Base-by-base conservation (phyloP, 2,797 vertebrate species). In the Masticophis lateralis region DNA sequence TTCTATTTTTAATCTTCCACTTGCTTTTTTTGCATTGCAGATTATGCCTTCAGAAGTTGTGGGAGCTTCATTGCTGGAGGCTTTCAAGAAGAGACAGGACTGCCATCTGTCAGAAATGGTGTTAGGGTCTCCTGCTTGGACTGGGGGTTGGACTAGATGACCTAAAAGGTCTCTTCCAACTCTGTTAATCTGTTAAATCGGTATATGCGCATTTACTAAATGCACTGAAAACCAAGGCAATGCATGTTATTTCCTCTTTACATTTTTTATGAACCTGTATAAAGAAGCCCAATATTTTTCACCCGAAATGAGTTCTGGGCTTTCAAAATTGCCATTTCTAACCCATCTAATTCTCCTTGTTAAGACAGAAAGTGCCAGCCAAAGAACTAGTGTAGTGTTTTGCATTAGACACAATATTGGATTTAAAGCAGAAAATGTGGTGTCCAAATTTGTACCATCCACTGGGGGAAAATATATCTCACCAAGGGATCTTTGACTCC, bases 1-100 rank as follows among this genome's bases (percentile, higher is more conserved):
- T n/a, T 13, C 91, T 91, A 66, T 91, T 91, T 91, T 87, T 63
- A 91, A 91, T 91, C 83, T 87, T n/a, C 43, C 57, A 12, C 61
- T 25, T 32, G 47, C n/a, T 32, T 89, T 74, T 53, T 53, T 86
- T 37, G 47, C 28, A 83, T 32, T 63, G 20, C 91, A 87, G 91
- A 91, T 63, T 86, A 86, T 51, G 47, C 47, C 47, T 51, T 51
- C 47, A 51, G 47, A 51, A 8, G 7, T 51, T 51, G 47, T 6
- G 47, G 5, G 47, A 51, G 47, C 47, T 51, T 51, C 47, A 51
- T 51, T 51, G 47, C 47, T 51, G 47, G 47, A 51, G 47, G 47
- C 47, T 51, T 51, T 51, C 47, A 51, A 51, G 47, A 51, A 51
- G 47, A 51, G 47, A 51, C 47, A 51, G 5, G 47, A 51, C 47